A percentile compares a stretch with the other conserved stretches of the same genome.
These are phyloP conservation scores for Oligia strigilis DNA, from an alignment of 2,888 invertebrate genomes.

Conservation along the genomic window DNA sequence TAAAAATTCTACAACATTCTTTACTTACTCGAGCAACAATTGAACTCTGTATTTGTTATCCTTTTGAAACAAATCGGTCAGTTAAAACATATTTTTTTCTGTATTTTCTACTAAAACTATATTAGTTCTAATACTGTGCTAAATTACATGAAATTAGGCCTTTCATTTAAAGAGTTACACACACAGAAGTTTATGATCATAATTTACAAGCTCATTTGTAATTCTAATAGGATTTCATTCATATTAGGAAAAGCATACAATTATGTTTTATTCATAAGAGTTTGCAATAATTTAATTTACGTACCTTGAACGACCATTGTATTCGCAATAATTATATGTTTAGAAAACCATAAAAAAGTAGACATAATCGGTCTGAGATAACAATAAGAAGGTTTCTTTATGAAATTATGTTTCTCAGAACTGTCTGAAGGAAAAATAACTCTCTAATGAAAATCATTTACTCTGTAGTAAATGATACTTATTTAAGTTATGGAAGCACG, in stretches of 20 bases:
- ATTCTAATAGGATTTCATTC: constrained; percentile 57
- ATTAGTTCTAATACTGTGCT: not conserved
- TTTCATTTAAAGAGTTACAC: not conserved
- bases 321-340: constrained; percentile 14
- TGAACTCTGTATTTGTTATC: not conserved
- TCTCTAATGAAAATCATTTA: not conserved
- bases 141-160: constrained; percentile 16
- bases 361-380: constrained; percentile 4
- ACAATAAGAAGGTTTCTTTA: not conserved
- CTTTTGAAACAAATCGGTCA: not conserved
- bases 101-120: not conserved
- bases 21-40: not conserved
- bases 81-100: not conserved
- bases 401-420: not conserved
- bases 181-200: constrained; percentile 22
- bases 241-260: constrained; percentile 1
- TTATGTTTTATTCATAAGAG: constrained; percentile 47
- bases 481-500: not conserved
- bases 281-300: constrained; percentile 10
- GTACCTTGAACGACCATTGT: not conserved
- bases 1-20: not conserved
- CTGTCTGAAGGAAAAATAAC: no score
- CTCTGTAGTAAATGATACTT: not conserved
- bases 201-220: constrained; percentile 47
- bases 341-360: not conserved